phyloP scores from a whole-genome alignment of 92 coral and sea anemone genomes.

The Phenganax stokvisi region DNA sequence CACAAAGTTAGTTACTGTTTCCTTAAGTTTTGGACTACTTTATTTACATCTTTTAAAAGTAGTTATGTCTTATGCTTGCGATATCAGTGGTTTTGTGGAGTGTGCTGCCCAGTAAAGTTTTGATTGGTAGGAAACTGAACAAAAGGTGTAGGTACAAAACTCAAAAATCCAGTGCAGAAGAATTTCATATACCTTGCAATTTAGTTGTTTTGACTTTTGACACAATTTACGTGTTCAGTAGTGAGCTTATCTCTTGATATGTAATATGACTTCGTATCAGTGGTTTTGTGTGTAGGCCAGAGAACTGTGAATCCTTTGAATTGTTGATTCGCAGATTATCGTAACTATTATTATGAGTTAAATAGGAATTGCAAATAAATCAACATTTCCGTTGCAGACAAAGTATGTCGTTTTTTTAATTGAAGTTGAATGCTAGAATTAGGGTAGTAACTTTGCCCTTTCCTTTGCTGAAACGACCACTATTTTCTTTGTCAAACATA shows the following conservation, averaged over 20 bases:
- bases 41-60: too few relatives aligned
- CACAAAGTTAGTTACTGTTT: too few relatives aligned
- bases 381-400: constrained; percentile 39
- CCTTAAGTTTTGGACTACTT: too few relatives aligned
- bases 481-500: constrained; percentile 24
- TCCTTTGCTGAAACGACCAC: constrained; percentile 14
- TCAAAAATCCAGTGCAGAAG: neutral
- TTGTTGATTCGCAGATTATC: constrained; percentile 21
- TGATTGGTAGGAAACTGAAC: too few relatives aligned
- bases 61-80: too few relatives aligned
- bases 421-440: constrained; percentile 36
- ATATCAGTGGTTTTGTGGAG: too few relatives aligned
- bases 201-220: constrained; percentile 7
- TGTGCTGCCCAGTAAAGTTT: too few relatives aligned
- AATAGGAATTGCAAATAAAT: constrained; percentile 26
- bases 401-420: constrained; percentile 40
- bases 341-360: neutral
- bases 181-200: too few relatives aligned
- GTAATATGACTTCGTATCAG: constrained; percentile 17
- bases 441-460: neutral
- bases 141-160: neutral
- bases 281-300: constrained; percentile 21
- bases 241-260: constrained; percentile 18
- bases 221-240: neutral
- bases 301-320: neutral